Evolutionary conservation across 2,113 vertebrate species (phyloP).

Genomic region (Lampris incognitus): DNA sequence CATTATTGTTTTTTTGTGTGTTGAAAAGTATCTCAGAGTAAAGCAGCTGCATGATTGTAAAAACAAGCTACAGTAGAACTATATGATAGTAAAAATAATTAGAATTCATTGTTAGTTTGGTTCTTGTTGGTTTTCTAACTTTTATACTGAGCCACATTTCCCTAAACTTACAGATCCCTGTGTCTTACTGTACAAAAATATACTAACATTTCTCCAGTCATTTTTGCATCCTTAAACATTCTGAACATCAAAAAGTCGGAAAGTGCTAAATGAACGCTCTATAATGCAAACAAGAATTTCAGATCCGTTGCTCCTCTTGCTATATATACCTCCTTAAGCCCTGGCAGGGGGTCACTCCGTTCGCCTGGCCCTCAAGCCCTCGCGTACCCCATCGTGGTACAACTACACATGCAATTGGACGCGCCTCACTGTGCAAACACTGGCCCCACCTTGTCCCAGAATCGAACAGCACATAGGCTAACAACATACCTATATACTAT

Average conservation of each 20-base stretch:
- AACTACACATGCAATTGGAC: conserved; percentile 56
- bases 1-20: conserved; percentile 81
- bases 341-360: conserved; percentile 53
- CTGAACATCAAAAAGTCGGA: conserved; percentile 82
- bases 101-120: conserved; percentile 78
- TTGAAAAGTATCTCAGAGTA: conserved; percentile 77
- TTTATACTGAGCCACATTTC: conserved; percentile 52
- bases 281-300: conserved; percentile 60
- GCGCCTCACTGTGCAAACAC: conserved; percentile 69
- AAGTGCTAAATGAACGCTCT: conserved; percentile 82
- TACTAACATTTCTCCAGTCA: conserved; percentile 82
- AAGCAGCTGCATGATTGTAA: conserved; percentile 83
- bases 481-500: conserved; percentile 56
- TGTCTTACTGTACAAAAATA: conserved; percentile 86
- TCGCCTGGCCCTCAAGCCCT: conserved; percentile 57
- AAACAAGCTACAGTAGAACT: conserved; percentile 83
- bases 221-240: conserved; percentile 84
- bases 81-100: conserved; percentile 84
- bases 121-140: conserved; percentile 63
- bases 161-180: conserved; percentile 74
- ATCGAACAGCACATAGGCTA: conserved; percentile 67
- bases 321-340: conserved; percentile 36
- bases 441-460: conserved; percentile 71
- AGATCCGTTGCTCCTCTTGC: conserved; percentile 26
- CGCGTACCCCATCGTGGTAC: conserved; percentile 58